phyloP scores from a whole-genome alignment of 2,888 invertebrate genomes.

The Altica lythri region DNA sequence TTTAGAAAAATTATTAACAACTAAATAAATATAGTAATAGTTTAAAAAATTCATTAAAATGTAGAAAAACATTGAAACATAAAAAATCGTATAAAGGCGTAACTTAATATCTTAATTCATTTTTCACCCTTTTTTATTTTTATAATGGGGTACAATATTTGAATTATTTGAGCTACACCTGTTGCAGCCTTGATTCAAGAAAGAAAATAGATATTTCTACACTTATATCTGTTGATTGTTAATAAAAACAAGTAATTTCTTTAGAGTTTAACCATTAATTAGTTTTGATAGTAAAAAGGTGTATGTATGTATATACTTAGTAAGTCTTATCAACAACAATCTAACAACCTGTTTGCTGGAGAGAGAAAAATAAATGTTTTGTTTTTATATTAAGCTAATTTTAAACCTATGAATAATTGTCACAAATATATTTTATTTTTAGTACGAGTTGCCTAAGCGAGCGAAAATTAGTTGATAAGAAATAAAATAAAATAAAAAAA shows the following conservation, averaged over 20 bases:
- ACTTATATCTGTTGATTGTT: conserved; percentile 12
- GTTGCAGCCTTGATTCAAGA: conserved; percentile 27
- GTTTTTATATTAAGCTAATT: conserved; percentile 33
- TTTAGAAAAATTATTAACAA: no score
- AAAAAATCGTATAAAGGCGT: no score
- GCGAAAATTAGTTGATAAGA: conserved; percentile 8
- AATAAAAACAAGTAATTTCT: conserved; percentile 1
- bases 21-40: no score
- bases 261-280: conserved; percentile 1
- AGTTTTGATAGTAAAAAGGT: background rate
- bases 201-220: conserved; percentile 15
- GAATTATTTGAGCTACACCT: conserved; percentile 23
- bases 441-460: conserved; percentile 27
- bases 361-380: conserved; percentile 32
- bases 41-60: no score
- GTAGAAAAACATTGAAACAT: no score
- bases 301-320: background rate
- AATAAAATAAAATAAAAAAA: background rate
- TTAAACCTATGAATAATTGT: conserved; percentile 33
- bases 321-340: background rate
- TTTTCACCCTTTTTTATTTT: no score
- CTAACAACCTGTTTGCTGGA: conserved; percentile 34
- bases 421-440: conserved; percentile 37
- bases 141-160: conserved; percentile 8
- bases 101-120: no score